Evolutionary conservation across 2,888 invertebrate genomes (phyloP).

Genomic region (Tolmerus cingulatus): DNA sequence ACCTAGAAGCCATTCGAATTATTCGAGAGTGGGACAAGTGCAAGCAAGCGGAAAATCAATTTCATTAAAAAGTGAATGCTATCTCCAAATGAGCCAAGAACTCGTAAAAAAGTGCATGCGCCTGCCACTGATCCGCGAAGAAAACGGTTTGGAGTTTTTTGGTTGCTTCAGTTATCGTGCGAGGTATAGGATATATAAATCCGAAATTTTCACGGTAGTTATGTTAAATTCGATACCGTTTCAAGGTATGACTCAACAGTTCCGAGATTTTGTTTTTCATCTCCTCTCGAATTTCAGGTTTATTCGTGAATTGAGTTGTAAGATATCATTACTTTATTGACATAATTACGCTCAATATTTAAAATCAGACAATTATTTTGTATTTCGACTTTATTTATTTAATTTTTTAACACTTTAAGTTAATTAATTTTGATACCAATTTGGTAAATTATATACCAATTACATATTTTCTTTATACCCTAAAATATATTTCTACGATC

Average conservation of each 20-base stretch:
- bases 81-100: not conserved
- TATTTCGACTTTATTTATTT: too few species aligned
- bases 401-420: too few species aligned
- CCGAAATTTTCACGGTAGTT: not conserved
- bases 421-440: too few species aligned
- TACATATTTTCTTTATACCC: too few species aligned
- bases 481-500: too few species aligned
- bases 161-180: not conserved
- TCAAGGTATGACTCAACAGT: not conserved
- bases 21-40: slow-evolving; percentile 7
- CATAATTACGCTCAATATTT: too few species aligned
- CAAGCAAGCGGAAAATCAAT: not conserved
- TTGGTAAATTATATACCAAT: too few species aligned
- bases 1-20: not conserved
- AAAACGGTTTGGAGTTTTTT: not conserved
- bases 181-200: not conserved
- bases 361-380: too few species aligned
- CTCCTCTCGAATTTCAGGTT: not conserved
- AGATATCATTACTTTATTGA: not conserved
- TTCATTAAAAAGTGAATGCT: slow-evolving; percentile 5
- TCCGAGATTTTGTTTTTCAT: not conserved
- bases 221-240: not conserved
- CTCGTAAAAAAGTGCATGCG: not conserved
- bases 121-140: not conserved
- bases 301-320: not conserved